These are phyloP conservation scores for Rhinolophus ferrumequinum DNA, from an alignment of 2,113 vertebrate genomes.

Conservation along the genomic window DNA sequence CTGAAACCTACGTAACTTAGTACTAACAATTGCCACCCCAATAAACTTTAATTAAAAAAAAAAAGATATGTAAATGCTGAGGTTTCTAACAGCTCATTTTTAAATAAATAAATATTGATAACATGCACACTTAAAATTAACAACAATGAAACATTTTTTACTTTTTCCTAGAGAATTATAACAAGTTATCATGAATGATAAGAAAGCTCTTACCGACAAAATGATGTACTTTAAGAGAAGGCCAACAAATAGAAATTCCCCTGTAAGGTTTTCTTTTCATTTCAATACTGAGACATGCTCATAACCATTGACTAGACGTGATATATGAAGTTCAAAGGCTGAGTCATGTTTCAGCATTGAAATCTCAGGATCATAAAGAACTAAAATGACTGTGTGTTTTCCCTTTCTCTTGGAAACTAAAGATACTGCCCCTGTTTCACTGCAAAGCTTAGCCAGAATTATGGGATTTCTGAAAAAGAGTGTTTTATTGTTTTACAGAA, in stretches of 20 bases:
- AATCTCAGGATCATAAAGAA: background rate
- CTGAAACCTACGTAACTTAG: no score
- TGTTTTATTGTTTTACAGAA: constrained; percentile 57
- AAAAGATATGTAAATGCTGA: background rate
- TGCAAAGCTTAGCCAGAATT: background rate
- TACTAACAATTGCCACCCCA: no score
- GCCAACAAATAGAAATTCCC: background rate
- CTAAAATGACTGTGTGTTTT: background rate
- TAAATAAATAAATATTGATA: constrained; percentile 23
- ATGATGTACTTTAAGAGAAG: background rate
- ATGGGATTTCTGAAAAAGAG: constrained; percentile 51
- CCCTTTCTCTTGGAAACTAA: constrained; percentile 28
- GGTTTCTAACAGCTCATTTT: background rate
- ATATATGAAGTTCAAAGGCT: background rate
- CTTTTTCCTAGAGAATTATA: background rate
- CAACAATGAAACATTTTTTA: background rate
- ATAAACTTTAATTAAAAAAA: no score
- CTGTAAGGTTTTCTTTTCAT: background rate
- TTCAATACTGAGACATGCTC: background rate
- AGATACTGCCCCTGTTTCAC: background rate
- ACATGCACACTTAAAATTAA: background rate
- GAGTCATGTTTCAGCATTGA: background rate
- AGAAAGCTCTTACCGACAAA: background rate
- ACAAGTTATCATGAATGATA: no score
- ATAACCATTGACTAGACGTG: background rate